Evolutionary conservation across 2,113 vertebrate species (phyloP), one percentile per base, ranked within the genome.

Genomic region (Nothocercus nigrocapillus): DNA sequence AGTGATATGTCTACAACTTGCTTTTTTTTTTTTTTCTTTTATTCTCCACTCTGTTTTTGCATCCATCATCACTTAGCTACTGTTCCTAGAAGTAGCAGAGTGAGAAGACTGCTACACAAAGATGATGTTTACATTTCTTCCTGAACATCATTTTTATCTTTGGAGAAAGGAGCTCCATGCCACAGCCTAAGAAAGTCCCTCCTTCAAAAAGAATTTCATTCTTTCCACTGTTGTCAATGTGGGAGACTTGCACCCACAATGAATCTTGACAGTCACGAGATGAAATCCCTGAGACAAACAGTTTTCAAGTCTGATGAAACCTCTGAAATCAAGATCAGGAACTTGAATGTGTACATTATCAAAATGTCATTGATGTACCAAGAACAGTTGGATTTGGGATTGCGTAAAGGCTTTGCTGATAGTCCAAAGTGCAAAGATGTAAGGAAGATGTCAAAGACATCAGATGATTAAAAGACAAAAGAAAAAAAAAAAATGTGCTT

Each of bases 401-500:
- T 63, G 13, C 12, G 58, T 21, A 54, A 53, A 82, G 53, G 5
- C 4, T 75, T 58, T 38, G 4, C 6, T 74, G 28, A 22, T 2
- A 40, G 36, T 25, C 5, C 11, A 38, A 79, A 54, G 7, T 40
- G 4, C 14, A 89, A n/a, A 51, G 6, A 2, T 5, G 7, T 58
- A 53, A 73, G 7, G 5, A 3, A 77, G 10, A 13, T 40, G 13
- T 16, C 58, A n/a, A 3, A 77, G 10, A 13, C 36, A 11, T 16
- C 58, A n/a, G 11, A 44, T 11, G 7, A 19, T 59, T 78, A 13
- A 45, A 63, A 59, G 14, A 28, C 2, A 20, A 54, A 81, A 56
- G 28, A 13, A 81, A 56, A 32, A 13, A 4, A 15, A 3, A 32
- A 16, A 3, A 19, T 3, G 1, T 0, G 8, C 30, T 82, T 77